Evolutionary conservation across 92 coral and sea anemone genomes (phyloP).

Genomic region (Epizoanthus illoricatus): DNA sequence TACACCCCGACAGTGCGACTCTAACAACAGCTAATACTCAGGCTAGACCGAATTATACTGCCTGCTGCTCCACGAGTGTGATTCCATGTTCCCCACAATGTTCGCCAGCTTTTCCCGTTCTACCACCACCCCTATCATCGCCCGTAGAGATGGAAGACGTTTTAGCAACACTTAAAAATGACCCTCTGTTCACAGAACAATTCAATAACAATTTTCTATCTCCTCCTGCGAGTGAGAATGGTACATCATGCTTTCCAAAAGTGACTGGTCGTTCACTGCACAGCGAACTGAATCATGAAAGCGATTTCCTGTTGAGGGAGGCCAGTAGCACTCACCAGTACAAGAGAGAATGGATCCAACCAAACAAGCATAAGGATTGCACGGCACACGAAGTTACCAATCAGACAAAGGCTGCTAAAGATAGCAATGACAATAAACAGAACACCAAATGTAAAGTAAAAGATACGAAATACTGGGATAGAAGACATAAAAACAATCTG

Average conservation of each 20-base stretch:
- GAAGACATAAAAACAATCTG: conserved; percentile 21
- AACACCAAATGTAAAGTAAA: not conserved
- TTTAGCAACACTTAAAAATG: conserved; percentile 1
- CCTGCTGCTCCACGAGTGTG: not conserved
- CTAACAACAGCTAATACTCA: no score
- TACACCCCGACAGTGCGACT: no score
- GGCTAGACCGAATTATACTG: no score
- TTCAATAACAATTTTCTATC: not conserved
- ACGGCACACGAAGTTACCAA: not conserved
- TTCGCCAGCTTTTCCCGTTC: not conserved
- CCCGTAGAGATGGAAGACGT: not conserved
- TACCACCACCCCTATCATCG: not conserved
- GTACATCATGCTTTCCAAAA: not conserved
- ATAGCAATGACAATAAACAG: not conserved
- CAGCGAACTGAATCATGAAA: not conserved
- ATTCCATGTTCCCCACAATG: not conserved
- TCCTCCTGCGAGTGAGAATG: not conserved
- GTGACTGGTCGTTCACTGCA: not conserved
- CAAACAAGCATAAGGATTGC: no score
- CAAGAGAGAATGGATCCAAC: not conserved
- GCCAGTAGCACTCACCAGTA: not conserved
- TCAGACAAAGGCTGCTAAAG: not conserved
- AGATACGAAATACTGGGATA: conserved; percentile 21
- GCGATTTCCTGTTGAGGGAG: not conserved
- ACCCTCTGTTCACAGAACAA: not conserved